Base-by-base conservation (phyloP, 2,888 invertebrate species). In the Ashinkailepas kermadecensis region DNA sequence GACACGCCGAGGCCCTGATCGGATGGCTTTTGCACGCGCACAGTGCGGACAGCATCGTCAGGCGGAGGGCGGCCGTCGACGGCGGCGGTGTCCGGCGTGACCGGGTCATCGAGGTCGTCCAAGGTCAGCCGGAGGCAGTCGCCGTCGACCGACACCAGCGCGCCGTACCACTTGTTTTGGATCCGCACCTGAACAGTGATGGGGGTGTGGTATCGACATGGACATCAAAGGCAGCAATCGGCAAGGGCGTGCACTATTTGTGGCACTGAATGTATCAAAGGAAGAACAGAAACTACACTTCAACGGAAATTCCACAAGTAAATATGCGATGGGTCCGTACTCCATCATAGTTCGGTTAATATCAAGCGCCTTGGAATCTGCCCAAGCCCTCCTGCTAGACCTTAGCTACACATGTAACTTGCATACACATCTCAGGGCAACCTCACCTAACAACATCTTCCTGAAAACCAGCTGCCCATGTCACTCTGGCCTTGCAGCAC, bases 1-100 rank as follows among this genome's bases (percentile, higher is more conserved):
- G 98, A 98, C 87, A 99, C 98, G 79, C 99, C 99, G 84, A 99
- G 90, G 25, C 99, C 99, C 81, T 84, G 97, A 88, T 96, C 96
- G 87, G 99, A 98, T 83, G 97, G 96, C 89, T 99, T 99, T 81
- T 96, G 92, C 81, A 99, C 97, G 86, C 96, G 93, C 83, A 99
- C 97, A 85, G 94, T 90, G 13, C 70, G 25, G 7, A 70, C 39
- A 13, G 39, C 70, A 7, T 25, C 70, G 12, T 39, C 70, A 3
- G 3, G 25, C 1, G 39, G 9, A 7, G n/a, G 2, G 39, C 39
- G 15, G 59, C 4, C 7, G 59, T 15, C 59, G 59, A 59, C 59
- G 59, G 11, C 59, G 59, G 11, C 59, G 15, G 12, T 59, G 59
- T 15, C 59, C 15, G 12, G 12, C 59, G 59, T 13, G 12, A 59